A percentile compares a stretch with the other conserved stretches of the same genome.
phyloP scores from a whole-genome alignment of 35 echinoderm and acorn worm genomes.

The Strongylocentrotus purpuratus region DNA sequence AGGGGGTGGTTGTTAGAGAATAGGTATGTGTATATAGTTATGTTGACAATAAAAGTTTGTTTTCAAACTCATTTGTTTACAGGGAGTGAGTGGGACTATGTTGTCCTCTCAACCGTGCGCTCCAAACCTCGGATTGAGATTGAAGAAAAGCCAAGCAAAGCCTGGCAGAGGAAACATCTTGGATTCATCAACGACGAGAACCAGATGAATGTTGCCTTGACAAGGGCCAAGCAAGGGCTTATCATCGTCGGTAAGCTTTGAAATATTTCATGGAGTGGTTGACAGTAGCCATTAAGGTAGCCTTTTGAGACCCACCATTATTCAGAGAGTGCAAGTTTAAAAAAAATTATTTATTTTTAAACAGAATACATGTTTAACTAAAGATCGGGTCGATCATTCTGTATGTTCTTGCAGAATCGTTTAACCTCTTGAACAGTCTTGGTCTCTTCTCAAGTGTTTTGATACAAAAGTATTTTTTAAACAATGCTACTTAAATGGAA shows the following conservation, averaged over 20 bases:
- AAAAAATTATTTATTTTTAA: background rate
- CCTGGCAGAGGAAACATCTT: conserved; percentile 81
- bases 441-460: no score
- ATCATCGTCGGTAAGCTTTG: conserved; percentile 89
- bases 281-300: background rate
- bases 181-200: conserved; percentile 97
- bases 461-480: no score
- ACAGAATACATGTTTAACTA: background rate
- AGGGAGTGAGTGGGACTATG: conserved; percentile 99
- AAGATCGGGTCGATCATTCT: background rate
- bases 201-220: conserved; percentile 96
- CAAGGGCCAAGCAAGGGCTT: conserved; percentile 79
- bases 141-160: conserved; percentile 81
- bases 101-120: conserved; percentile 85
- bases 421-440: background rate
- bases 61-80: background rate
- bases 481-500: no score
- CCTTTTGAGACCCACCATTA: background rate
- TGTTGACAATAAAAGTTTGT: background rate
- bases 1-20: background rate
- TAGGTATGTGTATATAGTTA: background rate
- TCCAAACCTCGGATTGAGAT: conserved; percentile 86
- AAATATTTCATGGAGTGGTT: background rate
- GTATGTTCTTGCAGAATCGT: background rate
- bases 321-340: background rate